A percentile compares a stretch with the other conserved stretches of the same genome.
Conservation (phyloP, 1,140 invertebrate species). For the Cepaea nemoralis region DNA sequence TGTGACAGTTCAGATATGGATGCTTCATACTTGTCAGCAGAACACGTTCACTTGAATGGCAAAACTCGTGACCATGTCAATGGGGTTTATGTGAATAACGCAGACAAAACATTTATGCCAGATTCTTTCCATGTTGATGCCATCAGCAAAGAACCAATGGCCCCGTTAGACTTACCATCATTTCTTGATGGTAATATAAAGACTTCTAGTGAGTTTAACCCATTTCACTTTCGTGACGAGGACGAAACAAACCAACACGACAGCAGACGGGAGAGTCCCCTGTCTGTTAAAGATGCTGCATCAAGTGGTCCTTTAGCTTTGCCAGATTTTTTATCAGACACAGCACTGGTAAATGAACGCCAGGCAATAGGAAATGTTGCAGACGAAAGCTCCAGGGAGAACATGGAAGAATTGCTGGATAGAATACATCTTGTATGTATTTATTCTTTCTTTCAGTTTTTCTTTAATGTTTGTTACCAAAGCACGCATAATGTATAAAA, state of each 20-base stretch:
- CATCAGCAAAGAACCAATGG: not conserved
- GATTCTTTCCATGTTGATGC: not conserved
- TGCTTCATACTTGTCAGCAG: not conserved
- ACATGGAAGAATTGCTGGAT: conserved; percentile 17
- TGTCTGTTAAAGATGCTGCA: not conserved
- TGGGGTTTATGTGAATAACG: not conserved
- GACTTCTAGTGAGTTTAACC: not conserved
- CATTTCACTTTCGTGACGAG: not conserved
- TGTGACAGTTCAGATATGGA: not conserved
- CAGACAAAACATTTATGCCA: not conserved
- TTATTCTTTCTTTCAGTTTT: not conserved
- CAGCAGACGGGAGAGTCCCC: not conserved
- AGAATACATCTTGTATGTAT: conserved; percentile 17
- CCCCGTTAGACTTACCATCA: not conserved
- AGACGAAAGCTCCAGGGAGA: not conserved
- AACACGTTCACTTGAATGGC: not conserved
- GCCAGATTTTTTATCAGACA: conserved; percentile 36
- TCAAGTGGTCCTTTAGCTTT: conserved; percentile 1
- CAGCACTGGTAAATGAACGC: not conserved
- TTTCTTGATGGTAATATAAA: not conserved
- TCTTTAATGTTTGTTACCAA: no score
- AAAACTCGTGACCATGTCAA: not conserved
- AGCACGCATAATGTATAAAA: no score
- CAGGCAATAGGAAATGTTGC: not conserved
- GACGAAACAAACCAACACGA: not conserved